phyloP scores from a whole-genome alignment of 92 coral and sea anemone species.

The Phenganax stokvisi region DNA sequence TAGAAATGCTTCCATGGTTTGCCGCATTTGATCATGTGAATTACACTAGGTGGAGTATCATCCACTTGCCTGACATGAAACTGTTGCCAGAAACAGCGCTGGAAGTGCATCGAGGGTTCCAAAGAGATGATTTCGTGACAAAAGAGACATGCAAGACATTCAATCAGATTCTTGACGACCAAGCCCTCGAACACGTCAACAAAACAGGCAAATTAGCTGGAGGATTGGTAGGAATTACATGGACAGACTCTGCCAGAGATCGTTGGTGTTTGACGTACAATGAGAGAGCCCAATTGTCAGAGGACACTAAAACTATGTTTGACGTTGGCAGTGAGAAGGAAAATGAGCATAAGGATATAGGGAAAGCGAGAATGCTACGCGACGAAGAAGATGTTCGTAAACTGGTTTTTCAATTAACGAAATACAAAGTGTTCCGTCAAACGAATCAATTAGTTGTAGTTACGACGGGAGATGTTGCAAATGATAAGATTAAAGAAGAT shows the following conservation, averaged over 20 bases:
- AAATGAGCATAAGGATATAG: conserved; percentile 39
- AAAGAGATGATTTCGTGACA: conserved; percentile 52
- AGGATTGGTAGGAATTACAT: conserved; percentile 53
- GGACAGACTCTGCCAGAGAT: conserved; percentile 52
- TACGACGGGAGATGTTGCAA: conserved; percentile 52
- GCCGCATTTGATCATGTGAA: conserved; percentile 57
- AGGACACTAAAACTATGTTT: conserved; percentile 55
- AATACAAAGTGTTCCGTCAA: conserved; percentile 42
- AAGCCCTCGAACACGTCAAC: conserved; percentile 67
- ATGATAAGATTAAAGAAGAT: conserved; percentile 45
- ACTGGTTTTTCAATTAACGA: conserved; percentile 29
- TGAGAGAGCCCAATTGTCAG: conserved; percentile 32
- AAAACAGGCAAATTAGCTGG: conserved; percentile 58
- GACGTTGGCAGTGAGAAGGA: conserved; percentile 38
- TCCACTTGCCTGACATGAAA: conserved; percentile 59
- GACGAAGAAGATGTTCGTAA: conserved; percentile 52
- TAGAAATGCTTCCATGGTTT: conserved; percentile 70
- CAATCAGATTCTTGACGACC: conserved; percentile 58
- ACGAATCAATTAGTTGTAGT: conserved; percentile 45
- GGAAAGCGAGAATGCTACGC: conserved; percentile 42
- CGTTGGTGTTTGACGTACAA: conserved; percentile 48
- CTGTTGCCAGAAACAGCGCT: conserved; percentile 51
- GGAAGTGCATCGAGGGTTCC: conserved; percentile 54
- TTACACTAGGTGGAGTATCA: conserved; percentile 59
- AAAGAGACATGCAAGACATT: conserved; percentile 48